Evolutionary conservation across 2,113 vertebrate genomes (phyloP).

Genomic region (Lophura nycthemera): DNA sequence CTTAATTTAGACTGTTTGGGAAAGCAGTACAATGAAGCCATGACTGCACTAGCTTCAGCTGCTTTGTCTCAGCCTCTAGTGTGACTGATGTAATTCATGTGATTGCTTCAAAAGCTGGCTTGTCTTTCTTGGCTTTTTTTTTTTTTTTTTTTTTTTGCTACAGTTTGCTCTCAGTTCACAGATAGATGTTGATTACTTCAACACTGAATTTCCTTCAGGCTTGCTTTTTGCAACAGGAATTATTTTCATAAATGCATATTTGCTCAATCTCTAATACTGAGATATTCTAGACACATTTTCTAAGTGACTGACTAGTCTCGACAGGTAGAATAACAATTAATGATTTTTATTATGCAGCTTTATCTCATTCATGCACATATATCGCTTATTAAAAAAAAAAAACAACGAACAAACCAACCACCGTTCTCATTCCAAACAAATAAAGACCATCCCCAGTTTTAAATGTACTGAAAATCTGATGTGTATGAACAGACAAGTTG

Average conservation of each 20-base stretch:
- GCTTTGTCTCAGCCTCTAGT: not conserved
- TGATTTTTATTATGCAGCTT: not conserved
- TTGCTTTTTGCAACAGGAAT: not conserved
- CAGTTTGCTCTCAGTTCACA: not conserved
- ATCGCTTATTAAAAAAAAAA: not conserved
- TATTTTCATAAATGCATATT: not conserved
- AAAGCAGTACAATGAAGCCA: not conserved
- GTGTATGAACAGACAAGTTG: not conserved
- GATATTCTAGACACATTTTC: not conserved
- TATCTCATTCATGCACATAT: not conserved
- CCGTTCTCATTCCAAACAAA: not conserved
- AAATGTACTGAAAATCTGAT: not conserved
- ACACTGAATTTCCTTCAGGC: not conserved
- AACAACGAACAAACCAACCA: no score
- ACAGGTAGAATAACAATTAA: not conserved
- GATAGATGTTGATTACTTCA: not conserved
- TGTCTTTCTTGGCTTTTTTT: not conserved
- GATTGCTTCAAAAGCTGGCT: not conserved
- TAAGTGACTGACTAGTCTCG: not conserved
- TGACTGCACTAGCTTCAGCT: not conserved
- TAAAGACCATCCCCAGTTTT: not conserved
- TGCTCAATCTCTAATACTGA: not conserved
- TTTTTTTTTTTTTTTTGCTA: not conserved
- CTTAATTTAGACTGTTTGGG: conserved; percentile 54
- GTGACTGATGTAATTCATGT: fast-evolving